A percentile compares a stretch with the other conserved stretches of the same genome.
phyloP scores from a whole-genome alignment of 2,888 invertebrate genomes.

The Girardia tigrina region DNA sequence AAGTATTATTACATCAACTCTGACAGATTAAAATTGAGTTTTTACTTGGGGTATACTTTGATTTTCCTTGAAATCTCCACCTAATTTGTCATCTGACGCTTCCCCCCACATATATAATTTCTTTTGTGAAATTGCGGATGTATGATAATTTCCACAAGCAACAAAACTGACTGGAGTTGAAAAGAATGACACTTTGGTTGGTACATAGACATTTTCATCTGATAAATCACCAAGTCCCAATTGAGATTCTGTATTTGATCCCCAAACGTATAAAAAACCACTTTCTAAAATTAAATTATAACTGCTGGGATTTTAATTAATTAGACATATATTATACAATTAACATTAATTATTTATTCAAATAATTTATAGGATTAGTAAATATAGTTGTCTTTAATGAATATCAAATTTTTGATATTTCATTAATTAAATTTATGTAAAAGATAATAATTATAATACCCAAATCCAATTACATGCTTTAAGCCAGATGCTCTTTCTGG shows the following conservation, averaged over 20 bases:
- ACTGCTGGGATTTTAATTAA: too few species aligned
- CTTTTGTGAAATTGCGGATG: background rate
- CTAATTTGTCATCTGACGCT: background rate
- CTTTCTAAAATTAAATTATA: too few species aligned
- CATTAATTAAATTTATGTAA: too few species aligned
- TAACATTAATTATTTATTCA: too few species aligned
- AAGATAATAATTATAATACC: too few species aligned
- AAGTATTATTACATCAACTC: too few species aligned
- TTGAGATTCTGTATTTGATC: background rate
- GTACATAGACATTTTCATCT: background rate
- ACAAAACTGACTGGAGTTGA: background rate
- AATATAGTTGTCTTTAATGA: too few species aligned
- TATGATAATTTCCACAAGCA: background rate
- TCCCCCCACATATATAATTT: background rate
- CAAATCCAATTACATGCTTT: too few species aligned
- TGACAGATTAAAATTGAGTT: background rate
- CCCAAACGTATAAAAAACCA: background rate
- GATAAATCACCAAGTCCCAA: background rate
- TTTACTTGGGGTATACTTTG: background rate
- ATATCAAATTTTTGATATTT: too few species aligned
- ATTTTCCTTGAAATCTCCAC: background rate
- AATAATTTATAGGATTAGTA: too few species aligned
- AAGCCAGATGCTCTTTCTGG: too few species aligned
- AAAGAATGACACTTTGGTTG: background rate
- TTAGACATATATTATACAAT: too few species aligned